Base-by-base conservation (phyloP, 35 echinoderm and acorn worm genomes). In the Heliocidaris tuberculata region DNA sequence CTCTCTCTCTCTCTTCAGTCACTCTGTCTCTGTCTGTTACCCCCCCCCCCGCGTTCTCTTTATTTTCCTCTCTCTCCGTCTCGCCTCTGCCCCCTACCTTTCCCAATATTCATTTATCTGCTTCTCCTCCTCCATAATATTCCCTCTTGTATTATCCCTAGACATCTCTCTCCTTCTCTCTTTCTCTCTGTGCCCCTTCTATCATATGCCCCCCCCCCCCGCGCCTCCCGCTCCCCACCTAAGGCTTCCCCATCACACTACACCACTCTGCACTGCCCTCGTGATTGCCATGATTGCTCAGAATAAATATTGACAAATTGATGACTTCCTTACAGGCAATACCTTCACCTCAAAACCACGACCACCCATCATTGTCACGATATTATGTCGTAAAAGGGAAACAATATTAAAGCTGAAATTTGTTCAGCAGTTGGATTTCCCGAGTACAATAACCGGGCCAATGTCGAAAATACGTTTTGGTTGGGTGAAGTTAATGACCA, bases 291-390 rank as follows among this genome's bases (percentile, higher is more conserved):
- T 12, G 10, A 86, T 86, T 86, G 85, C 85, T 86, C 85, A 86
- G 85, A 30, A 86, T 86, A 86, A 86, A 86, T 86, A 86, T 86
- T 86, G 85, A 86, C 85, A 86, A 86, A 86, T 86, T 86, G 85
- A 86, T 86, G 85, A 86, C 85, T 86, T 86, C 85, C 85, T 32
- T 21, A 86, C n/a, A 21, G 21, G n/a, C 85, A 86, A 86, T 86
- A 30, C 85, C 21, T 86, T 9, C 85, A 86, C 85, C 31, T 9
- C 85, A 86, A 86, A 86, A 86, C 85, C 85, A 24, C 85, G n/a
- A 86, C 27, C 85, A 13, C n/a, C n/a, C 12, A 86, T 86, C 9
- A 32, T 32, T 86, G 85, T 86, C 85, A 86, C 85, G 85, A 24
- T 24, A 86, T 29, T 24, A 86, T 29, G 85, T 15, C 27, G 27